phyloP scores from a whole-genome alignment of 2,797 vertebrate genomes.

The Tangara arthus region DNA sequence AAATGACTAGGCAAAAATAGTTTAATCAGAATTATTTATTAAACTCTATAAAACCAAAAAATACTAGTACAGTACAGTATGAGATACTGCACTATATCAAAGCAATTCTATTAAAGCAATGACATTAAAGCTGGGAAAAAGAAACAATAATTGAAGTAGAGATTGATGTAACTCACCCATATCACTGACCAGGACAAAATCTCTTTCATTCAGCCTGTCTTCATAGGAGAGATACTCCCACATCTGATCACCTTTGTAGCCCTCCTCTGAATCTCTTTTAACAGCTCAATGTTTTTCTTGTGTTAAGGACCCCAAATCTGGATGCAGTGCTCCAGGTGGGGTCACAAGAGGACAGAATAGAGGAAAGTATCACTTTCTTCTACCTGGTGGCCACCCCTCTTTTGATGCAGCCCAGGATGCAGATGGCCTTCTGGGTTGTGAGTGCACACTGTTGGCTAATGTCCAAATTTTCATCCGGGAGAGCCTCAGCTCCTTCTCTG shows the following conservation, averaged over 20 bases:
- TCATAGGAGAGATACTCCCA: neutral
- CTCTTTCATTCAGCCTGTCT: neutral
- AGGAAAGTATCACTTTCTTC: neutral
- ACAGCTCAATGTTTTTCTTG: neutral
- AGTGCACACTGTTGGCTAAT: neutral
- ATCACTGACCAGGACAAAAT: neutral
- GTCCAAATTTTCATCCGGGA: neutral
- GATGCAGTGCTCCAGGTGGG: neutral
- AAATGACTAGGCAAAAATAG: neutral
- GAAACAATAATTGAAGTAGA: neutral
- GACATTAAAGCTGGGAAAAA: neutral
- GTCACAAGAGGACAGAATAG: neutral
- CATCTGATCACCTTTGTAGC: neutral
- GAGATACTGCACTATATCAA: neutral
- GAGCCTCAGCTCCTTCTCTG: neutral
- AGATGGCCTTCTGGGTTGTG: neutral
- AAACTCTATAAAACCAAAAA: neutral
- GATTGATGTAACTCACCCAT: neutral
- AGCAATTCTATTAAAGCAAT: neutral
- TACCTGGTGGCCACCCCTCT: accelerated
- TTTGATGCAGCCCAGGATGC: neutral
- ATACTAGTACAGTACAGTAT: neutral
- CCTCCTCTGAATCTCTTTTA: neutral
- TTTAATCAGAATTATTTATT: neutral
- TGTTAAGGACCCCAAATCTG: neutral